These are phyloP conservation scores for Agriotes lineatus DNA, from an alignment of 2,888 invertebrate species.

Conservation along the genomic window DNA sequence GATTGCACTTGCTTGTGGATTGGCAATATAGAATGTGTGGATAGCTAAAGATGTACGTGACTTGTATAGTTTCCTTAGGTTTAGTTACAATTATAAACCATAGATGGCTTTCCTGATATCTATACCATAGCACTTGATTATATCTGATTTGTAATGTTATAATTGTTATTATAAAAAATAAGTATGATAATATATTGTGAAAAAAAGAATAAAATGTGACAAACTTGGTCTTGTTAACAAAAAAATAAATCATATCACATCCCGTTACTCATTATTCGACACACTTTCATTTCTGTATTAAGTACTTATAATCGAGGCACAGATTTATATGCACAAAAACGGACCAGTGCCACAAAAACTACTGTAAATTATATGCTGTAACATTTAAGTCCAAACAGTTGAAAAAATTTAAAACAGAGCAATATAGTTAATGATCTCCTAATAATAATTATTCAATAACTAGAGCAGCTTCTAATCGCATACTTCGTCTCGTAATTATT, in stretches of 20 bases:
- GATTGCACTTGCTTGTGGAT: constrained; percentile 41
- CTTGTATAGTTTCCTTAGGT: constrained; percentile 43
- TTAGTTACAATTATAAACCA: constrained; percentile 41
- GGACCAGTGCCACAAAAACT: too few relatives aligned
- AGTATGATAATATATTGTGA: constrained; percentile 53
- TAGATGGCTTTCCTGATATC: constrained; percentile 55
- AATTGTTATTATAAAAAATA: constrained; percentile 44
- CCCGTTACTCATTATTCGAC: constrained; percentile 23
- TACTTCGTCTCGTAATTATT: too few relatives aligned
- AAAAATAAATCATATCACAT: constrained; percentile 73
- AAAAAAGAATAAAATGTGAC: constrained; percentile 60
- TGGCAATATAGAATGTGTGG: constrained; percentile 42
- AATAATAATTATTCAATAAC: too few relatives aligned
- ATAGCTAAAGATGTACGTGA: constrained; percentile 41
- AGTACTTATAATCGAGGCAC: too few relatives aligned
- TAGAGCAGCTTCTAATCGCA: too few relatives aligned
- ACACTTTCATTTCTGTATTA: background rate
- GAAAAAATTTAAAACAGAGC: too few relatives aligned
- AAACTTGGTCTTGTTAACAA: constrained; percentile 66
- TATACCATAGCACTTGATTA: constrained; percentile 52
- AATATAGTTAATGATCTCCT: too few relatives aligned
- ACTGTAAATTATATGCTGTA: too few relatives aligned
- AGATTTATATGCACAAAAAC: too few relatives aligned
- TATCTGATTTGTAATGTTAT: constrained; percentile 45
- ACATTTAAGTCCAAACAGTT: too few relatives aligned